A percentile compares a stretch with the other conserved stretches of the same genome.
Conservation (phyloP, 1,140 invertebrate species). For the Pinna nobilis region DNA sequence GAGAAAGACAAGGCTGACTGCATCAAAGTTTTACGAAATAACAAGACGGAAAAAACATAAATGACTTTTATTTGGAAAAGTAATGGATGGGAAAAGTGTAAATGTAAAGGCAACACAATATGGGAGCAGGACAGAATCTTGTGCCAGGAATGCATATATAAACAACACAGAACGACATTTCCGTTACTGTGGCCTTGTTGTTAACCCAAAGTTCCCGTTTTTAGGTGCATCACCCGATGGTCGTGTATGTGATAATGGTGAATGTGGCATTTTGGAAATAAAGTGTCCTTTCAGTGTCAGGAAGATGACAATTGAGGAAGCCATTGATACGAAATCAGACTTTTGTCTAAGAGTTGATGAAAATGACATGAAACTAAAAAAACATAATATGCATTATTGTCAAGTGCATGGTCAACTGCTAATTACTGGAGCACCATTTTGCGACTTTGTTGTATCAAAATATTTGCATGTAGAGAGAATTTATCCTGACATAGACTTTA, state of each 20-base stretch:
- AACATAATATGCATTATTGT: conserved; percentile 22
- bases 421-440: conserved; percentile 32
- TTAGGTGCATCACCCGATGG: conserved; percentile 40
- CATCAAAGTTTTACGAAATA: no score
- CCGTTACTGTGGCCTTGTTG: conserved; percentile 40
- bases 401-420: conserved; percentile 40
- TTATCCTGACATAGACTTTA: conserved; percentile 19
- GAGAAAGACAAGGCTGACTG: no score
- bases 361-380: neutral
- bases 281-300: conserved; percentile 22
- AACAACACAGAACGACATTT: no score
- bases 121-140: no score
- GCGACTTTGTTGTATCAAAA: conserved; percentile 39
- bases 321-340: neutral
- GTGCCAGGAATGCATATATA: no score
- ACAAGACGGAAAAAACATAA: no score
- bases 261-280: conserved; percentile 21
- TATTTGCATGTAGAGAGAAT: conserved; percentile 21
- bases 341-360: conserved; percentile 8
- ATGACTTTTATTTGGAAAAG: no score
- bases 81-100: no score
- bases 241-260: conserved; percentile 28
- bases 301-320: conserved; percentile 14
- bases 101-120: no score
- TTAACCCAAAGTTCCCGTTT: conserved; percentile 38